Conservation (phyloP, 2,888 invertebrate species). For the Scelioninae gen. 1 region DNA sequence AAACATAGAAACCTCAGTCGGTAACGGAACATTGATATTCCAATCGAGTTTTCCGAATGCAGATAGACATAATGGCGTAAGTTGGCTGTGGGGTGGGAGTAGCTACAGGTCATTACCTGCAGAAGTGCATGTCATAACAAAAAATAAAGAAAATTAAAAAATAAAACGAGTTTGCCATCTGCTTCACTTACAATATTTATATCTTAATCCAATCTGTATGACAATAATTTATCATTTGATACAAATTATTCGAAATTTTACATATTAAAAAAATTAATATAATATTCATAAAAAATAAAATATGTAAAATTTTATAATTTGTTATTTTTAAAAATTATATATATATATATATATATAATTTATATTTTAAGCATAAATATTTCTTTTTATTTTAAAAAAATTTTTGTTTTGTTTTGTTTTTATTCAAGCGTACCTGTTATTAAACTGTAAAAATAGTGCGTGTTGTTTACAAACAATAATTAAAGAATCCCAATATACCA, state of each 20-base stretch:
- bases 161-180: not conserved
- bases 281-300: too few species aligned
- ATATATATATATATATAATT: too few species aligned
- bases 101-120: slow-evolving; percentile 40
- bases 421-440: not conserved
- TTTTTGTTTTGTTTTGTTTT: not conserved
- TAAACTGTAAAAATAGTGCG: not conserved
- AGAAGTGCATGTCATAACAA: slow-evolving; percentile 26
- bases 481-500: slow-evolving; percentile 12
- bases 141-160: slow-evolving; percentile 5
- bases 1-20: slow-evolving; percentile 18
- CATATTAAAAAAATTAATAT: too few species aligned
- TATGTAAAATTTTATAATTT: too few species aligned
- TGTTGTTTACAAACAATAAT: not conserved
- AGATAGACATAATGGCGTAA: slow-evolving; percentile 45
- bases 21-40: slow-evolving; percentile 42
- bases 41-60: slow-evolving; percentile 43
- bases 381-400: not conserved
- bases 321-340: too few species aligned
- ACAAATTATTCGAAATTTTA: too few species aligned
- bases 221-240: not conserved
- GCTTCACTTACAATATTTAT: not conserved
- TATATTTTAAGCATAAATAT: too few species aligned
- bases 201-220: not conserved
- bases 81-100: slow-evolving; percentile 17